phyloP scores from a whole-genome alignment of 2,797 vertebrate species.

The Phrynocephalus forsythii region DNA sequence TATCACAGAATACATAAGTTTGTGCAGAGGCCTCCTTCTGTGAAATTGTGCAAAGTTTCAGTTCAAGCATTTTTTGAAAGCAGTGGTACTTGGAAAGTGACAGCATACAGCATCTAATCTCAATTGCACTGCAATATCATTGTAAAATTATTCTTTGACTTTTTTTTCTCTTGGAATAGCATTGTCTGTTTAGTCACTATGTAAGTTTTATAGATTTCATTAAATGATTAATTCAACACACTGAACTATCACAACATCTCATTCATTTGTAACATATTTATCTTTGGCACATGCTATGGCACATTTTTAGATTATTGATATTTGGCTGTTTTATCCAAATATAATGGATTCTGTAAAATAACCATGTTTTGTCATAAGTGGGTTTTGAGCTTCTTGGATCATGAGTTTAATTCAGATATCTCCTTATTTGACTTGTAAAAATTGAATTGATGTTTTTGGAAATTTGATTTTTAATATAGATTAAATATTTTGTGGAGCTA shows the following conservation, averaged over 20 bases:
- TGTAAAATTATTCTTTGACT: not conserved
- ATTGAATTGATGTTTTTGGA: not conserved
- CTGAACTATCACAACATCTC: not conserved
- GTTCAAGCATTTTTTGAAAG: not conserved
- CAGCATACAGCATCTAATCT: not conserved
- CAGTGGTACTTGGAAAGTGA: not conserved
- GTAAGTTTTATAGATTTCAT: conserved; percentile 18
- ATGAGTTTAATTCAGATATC: not conserved
- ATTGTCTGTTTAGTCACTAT: not conserved
- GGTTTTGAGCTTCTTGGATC: not conserved
- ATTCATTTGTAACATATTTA: conserved; percentile 14
- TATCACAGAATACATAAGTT: not conserved
- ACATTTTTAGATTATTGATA: conserved; percentile 20
- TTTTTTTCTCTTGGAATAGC: not conserved
- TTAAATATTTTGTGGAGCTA: not conserved
- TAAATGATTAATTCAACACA: conserved; percentile 26
- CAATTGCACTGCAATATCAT: not conserved
- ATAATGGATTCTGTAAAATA: not conserved
- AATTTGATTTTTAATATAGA: conserved; percentile 4
- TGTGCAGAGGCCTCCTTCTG: not conserved
- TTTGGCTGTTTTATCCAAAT: not conserved
- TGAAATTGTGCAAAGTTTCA: not conserved
- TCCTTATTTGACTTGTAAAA: not conserved
- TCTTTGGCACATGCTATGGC: not conserved
- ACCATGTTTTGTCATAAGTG: not conserved